Evolutionary conservation across 2,113 vertebrate species (phyloP).

Genomic region (Onychorhynchus coronatus): DNA sequence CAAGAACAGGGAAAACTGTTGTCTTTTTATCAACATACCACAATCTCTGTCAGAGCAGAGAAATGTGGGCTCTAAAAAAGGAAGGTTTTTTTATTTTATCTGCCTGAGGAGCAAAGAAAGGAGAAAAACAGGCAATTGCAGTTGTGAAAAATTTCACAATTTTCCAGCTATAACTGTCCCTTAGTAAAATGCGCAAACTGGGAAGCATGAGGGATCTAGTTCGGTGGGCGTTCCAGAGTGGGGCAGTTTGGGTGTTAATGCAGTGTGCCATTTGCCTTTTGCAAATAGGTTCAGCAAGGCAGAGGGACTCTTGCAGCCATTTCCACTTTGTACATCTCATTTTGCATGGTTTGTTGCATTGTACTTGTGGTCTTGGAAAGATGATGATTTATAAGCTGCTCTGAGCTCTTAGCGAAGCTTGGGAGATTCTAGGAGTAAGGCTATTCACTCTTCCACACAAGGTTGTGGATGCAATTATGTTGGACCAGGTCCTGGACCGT

Average conservation of each 20-base stretch:
- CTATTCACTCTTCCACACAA: not conserved
- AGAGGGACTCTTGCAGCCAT: not conserved
- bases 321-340: accelerated
- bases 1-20: not conserved
- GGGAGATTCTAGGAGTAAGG: not conserved
- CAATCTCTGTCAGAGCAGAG: not conserved
- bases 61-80: not conserved
- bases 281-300: not conserved
- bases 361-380: not conserved
- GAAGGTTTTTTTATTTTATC: not conserved
- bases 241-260: not conserved
- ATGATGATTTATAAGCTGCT: not conserved
- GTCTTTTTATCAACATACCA: not conserved
- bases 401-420: not conserved
- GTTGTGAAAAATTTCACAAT: not conserved
- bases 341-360: not conserved
- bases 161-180: not conserved
- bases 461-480: not conserved
- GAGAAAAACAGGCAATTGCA: not conserved
- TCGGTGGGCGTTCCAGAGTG: not conserved
- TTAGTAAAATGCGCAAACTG: not conserved
- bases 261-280: not conserved
- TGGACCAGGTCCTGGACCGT: not conserved
- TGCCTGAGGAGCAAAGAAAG: not conserved
- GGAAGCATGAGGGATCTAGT: not conserved